A percentile compares a stretch with the other conserved stretches of the same genome.
Conservation (phyloP, 2,888 invertebrate species). For the Xestia sexstrigata region DNA sequence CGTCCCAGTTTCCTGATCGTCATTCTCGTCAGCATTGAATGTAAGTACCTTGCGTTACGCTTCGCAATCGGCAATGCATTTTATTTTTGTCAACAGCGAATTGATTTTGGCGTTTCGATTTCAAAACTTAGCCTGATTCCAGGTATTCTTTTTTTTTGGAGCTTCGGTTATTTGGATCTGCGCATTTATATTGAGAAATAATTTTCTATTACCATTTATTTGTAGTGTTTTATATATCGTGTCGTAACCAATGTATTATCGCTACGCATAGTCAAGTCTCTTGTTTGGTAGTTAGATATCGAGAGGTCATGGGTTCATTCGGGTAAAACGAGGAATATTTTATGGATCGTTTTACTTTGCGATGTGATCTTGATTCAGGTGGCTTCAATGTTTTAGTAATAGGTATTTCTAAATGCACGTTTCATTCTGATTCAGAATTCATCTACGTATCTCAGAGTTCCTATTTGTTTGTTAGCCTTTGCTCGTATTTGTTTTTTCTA, state of each 20-base stretch:
- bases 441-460: background rate
- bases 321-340: constrained; percentile 44
- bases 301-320: constrained; percentile 65
- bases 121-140: background rate
- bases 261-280: constrained; percentile 46
- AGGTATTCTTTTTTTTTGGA: background rate
- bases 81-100: constrained; percentile 48
- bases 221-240: constrained; percentile 13
- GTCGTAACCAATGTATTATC: constrained; percentile 46
- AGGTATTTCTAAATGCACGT: background rate
- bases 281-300: constrained; percentile 64
- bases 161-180: background rate
- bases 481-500: background rate
- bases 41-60: constrained; percentile 71
- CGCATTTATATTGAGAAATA: background rate
- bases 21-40: constrained; percentile 68
- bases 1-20: constrained; percentile 64
- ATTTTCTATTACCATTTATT: background rate
- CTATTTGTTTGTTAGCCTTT: background rate
- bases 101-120: constrained; percentile 21
- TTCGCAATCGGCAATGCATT: constrained; percentile 38
- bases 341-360: constrained; percentile 34
- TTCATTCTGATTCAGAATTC: background rate
- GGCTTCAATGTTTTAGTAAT: background rate
- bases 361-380: constrained; percentile 1